These are phyloP conservation scores for Semnopithecus entellus DNA, from an alignment of 2,113 vertebrate species.

Conservation along the genomic window DNA sequence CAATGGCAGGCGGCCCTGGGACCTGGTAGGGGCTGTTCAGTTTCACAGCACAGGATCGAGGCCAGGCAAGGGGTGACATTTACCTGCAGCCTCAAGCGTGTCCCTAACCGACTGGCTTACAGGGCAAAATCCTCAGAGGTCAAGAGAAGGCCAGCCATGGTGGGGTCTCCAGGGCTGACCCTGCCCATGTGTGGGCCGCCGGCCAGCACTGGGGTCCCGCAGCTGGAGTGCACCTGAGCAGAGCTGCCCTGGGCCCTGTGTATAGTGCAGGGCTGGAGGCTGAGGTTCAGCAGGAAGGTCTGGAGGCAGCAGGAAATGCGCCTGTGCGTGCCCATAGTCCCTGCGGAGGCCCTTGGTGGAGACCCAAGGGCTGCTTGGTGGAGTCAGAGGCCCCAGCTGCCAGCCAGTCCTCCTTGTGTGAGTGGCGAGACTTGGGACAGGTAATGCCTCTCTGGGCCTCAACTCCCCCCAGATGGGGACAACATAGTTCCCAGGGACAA, in stretches of 20 bases:
- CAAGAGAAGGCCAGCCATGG: accelerated
- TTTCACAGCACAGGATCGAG: accelerated
- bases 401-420: not conserved
- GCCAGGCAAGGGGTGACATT: not conserved
- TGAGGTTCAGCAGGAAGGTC: accelerated
- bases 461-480: not conserved
- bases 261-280: not conserved
- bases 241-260: too few species aligned
- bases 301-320: not conserved
- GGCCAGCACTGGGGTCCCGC: accelerated
- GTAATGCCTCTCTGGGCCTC: not conserved
- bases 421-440: not conserved
- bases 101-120: too few species aligned
- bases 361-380: not conserved
- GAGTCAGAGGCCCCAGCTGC: too few species aligned
- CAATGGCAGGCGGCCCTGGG: accelerated
- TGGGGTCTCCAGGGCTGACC: not conserved
- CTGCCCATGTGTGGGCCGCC: accelerated
- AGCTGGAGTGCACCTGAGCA: accelerated
- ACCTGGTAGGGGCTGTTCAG: accelerated
- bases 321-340: accelerated
- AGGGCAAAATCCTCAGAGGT: not conserved
- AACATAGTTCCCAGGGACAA: not conserved
- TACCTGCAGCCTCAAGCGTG: accelerated
- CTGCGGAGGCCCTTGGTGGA: accelerated